Base-by-base conservation (phyloP, 2,113 vertebrate genomes). In the Oxyura jamaicensis region DNA sequence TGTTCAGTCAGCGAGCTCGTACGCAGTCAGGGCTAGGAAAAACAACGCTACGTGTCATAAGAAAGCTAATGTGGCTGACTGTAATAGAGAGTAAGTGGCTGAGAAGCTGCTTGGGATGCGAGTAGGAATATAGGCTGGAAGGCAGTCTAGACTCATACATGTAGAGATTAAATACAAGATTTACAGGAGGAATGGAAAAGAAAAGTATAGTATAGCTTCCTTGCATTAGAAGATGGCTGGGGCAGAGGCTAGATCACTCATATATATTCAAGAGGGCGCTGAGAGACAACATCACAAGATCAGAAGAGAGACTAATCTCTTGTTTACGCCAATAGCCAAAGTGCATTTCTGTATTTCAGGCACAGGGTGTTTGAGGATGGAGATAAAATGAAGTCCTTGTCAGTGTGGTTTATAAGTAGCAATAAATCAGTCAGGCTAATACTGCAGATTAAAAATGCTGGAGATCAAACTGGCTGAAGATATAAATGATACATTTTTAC, bases 401-500 rank as follows among this genome's bases (percentile, higher is more conserved):
- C 88, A 68, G 48, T 77, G 69, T 50, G 53, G 36, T 90, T 95
- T 90, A 68, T 71, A 91, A 91, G 63, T 44, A 86, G 85, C 29
- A 86, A 78, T 88, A 92, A 88, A 92, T 83, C 79, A 86, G 79
- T 59, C 71, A 88, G 46, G 53, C 56, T 77, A 77, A 95, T 86
- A 36, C 36, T 72, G 52, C 3, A 3, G 80, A 91, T 96, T 96
- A 90, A 93, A 91, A 93, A 80, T 78, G 50, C 72, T 90, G 90
- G 59, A 77, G 72, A 93, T 88, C 82, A 93, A 88, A 59, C 33
- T 63, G 56, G n/a, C 60, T 46, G 60, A 91, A 88, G 80, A 90
- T 93, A 91, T 88, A 96, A 95, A 69, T 81, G 36, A 41, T 81
- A 63, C 21, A 13, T 88, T 93, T 95, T 91, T 84, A 69, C 73